phyloP scores from a whole-genome alignment of 2,113 vertebrate species.

The Nycticryphes semicollaris region DNA sequence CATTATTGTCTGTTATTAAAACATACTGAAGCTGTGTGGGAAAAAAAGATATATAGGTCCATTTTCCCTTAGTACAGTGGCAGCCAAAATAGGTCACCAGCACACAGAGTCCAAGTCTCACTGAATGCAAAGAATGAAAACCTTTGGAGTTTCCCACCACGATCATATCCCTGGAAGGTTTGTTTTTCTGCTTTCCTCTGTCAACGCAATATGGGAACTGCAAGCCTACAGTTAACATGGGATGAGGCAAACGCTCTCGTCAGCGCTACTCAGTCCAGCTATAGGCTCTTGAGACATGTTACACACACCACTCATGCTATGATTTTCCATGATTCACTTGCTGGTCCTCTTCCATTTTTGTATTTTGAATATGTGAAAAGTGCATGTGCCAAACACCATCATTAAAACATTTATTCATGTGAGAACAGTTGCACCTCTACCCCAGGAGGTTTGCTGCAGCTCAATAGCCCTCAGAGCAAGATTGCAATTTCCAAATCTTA shows the following conservation, averaged over 20 bases:
- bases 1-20: background rate
- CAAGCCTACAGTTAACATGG: background rate
- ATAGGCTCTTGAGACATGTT: background rate
- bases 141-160: background rate
- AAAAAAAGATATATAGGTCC: background rate
- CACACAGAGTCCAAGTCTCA: rapidly evolving
- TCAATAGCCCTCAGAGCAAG: background rate
- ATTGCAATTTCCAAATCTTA: background rate
- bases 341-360: background rate
- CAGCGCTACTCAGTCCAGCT: background rate
- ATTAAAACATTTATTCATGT: background rate
- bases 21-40: background rate
- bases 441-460: background rate
- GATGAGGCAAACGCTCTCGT: background rate
- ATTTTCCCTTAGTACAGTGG: background rate
- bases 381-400: background rate
- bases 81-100: background rate
- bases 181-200: background rate
- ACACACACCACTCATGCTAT: background rate
- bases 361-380: background rate
- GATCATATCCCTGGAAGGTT: background rate
- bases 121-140: background rate
- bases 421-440: background rate
- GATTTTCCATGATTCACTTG: background rate
- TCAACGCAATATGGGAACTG: background rate